These are phyloP conservation scores for Otolemur crassicaudatus DNA, from an alignment of 2,797 vertebrate species.

Conservation along the genomic window DNA sequence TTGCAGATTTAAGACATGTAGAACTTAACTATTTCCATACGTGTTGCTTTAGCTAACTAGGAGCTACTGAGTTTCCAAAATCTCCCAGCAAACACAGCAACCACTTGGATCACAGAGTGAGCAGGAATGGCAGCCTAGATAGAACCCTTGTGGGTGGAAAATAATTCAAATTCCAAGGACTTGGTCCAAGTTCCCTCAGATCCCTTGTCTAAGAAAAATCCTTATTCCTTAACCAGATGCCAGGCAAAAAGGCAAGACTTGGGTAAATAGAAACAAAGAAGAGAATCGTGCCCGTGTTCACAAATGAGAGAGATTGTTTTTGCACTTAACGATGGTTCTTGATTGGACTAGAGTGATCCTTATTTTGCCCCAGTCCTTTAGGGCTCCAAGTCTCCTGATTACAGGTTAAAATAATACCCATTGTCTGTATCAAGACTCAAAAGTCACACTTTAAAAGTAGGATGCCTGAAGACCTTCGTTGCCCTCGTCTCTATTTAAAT, in stretches of 20 bases:
- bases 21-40: neutral
- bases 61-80: conserved; percentile 26
- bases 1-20: neutral
- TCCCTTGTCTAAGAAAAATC: neutral
- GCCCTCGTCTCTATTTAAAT: neutral
- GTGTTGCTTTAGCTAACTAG: neutral
- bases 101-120: neutral
- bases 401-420: neutral
- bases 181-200: neutral
- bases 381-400: neutral
- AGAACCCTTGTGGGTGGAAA: neutral
- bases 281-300: neutral
- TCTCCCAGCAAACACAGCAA: neutral
- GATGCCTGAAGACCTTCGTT: neutral
- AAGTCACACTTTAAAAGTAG: neutral
- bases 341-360: neutral
- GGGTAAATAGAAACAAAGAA: conserved; percentile 14
- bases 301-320: neutral
- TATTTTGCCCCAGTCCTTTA: neutral
- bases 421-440: neutral
- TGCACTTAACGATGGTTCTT: neutral
- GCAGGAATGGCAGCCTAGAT: neutral
- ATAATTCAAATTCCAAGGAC: neutral
- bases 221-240: neutral
- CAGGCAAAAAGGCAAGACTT: neutral